These are phyloP conservation scores for Lydus trimaculatus DNA, from an alignment of 2,888 invertebrate genomes.

Conservation along the genomic window DNA sequence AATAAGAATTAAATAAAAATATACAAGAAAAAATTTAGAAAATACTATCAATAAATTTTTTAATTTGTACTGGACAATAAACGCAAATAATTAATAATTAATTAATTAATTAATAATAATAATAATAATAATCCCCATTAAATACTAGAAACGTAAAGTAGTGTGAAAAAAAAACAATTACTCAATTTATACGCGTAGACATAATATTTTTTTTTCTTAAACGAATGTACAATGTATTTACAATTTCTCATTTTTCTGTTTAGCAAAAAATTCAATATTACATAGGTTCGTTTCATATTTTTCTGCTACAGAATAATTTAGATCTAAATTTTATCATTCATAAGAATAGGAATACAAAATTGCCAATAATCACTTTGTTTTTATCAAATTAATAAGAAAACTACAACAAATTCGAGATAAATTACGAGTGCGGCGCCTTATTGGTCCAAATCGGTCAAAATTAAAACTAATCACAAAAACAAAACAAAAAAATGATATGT, in stretches of 20 bases:
- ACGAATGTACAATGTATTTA: constrained; percentile 60
- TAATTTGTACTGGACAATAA: constrained; percentile 55
- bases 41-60: constrained; percentile 54
- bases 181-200: constrained; percentile 50
- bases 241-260: constrained; percentile 46
- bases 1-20: constrained; percentile 50
- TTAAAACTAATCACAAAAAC: constrained; percentile 26
- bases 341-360: constrained; percentile 53
- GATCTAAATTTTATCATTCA: constrained; percentile 46
- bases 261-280: constrained; percentile 54
- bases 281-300: constrained; percentile 39
- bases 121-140: constrained; percentile 49
- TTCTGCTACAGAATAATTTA: constrained; percentile 52
- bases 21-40: constrained; percentile 53
- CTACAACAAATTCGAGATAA: background rate
- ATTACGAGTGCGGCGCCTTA: constrained; percentile 21
- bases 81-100: constrained; percentile 3
- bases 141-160: constrained; percentile 44
- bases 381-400: constrained; percentile 12
- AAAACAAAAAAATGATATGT: constrained; percentile 47
- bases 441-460: constrained; percentile 39
- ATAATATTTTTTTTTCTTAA: constrained; percentile 55
- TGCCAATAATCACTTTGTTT: constrained; percentile 56
- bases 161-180: constrained; percentile 41
- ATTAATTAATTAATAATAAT: constrained; percentile 39